Evolutionary conservation across 2,113 vertebrate species (phyloP), one percentile per base, ranked within the genome.

Genomic region (Ariopsis seemanni): DNA sequence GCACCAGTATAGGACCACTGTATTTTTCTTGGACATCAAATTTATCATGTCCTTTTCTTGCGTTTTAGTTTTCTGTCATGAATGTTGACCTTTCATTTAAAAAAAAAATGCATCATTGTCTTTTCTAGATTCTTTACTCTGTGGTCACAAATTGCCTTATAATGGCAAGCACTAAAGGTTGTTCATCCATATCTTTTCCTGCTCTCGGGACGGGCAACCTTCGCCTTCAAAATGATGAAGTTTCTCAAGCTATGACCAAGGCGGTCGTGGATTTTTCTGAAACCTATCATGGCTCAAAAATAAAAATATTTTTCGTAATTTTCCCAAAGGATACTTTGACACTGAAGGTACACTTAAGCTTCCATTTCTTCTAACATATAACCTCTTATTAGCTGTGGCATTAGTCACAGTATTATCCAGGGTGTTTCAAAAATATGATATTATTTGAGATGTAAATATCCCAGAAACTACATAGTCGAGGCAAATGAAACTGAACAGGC

Each of bases 131-230:
- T 30, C 85, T 98, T 63, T 80, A 0, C 57, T 0, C 0, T 0
- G 92, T 88, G 17, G 27, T 97, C 48, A 14, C 0, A 0, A n/a
- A 20, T 0, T 96, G 96, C 88, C 91, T 99, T 87, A 0, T 0
- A 48, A 8, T 0, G 4, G 88, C 93, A 25, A 1, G 0, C 3
- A 0, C 7, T 0, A 0, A 0, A 0, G 0, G 1, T 0, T 0
- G 15, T 89, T 20, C 65, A 48, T 97, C 97, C 0, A 89, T 99
- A 86, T 91, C 96, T 74, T 97, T 99, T 83, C 97, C 97, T 65
- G 93, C 94, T 27, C 90, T 95, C 22, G 96, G 94, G 5, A 93
- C 94, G 3, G 95, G 95, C 88, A 10, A 0, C 0, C 82, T 91
- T 6, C 0, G 0, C 0, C 90, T 96, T 10, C 0, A 0, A 3